Conservation (phyloP, 2,113 vertebrate species). For the Poeciliopsis occidentalis region DNA sequence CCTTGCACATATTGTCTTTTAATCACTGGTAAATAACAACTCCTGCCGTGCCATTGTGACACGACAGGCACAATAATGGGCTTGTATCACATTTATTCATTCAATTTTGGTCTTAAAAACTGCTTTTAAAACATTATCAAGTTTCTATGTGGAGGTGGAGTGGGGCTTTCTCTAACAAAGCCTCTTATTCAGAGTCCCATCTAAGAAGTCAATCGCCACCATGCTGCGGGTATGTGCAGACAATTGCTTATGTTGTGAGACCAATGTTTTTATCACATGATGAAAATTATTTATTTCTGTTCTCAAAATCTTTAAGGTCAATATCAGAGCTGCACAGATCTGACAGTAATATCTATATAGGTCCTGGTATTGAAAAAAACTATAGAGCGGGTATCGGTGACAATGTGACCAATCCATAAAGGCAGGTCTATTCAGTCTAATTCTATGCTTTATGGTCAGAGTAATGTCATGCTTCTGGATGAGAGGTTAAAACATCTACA, state of each 20-base stretch:
- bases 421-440: no score
- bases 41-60: constrained; percentile 9
- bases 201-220: constrained; percentile 18
- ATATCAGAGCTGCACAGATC: no score
- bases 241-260: not conserved
- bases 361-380: no score
- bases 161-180: constrained; percentile 18
- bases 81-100: constrained; percentile 16
- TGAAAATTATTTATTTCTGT: not conserved
- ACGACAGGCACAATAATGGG: not conserved
- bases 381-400: no score
- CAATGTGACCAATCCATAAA: no score
- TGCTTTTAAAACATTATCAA: constrained; percentile 21
- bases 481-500: no score
- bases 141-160: constrained; percentile 16
- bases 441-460: no score
- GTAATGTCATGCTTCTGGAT: no score
- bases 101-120: constrained; percentile 29
- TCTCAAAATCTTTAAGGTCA: not conserved
- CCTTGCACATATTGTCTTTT: not conserved
- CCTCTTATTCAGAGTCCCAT: constrained; percentile 7
- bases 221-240: not conserved
- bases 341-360: no score
- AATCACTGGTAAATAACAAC: constrained; percentile 18
- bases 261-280: not conserved